Evolutionary conservation across 2,888 invertebrate species (phyloP).

Genomic region (Mylabris sibirica): DNA sequence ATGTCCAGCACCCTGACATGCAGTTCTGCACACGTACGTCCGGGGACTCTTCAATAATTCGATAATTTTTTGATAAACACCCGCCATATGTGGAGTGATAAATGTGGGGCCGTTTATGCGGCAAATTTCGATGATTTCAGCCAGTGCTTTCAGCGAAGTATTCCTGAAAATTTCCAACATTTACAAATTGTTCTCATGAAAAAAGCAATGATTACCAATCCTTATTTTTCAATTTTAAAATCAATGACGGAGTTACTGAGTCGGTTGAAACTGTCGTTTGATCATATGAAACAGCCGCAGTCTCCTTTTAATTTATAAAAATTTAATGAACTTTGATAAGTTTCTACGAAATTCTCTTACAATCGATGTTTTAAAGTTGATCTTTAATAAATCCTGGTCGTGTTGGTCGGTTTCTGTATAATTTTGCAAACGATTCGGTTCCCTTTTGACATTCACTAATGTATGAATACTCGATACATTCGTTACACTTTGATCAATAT

Average conservation of each 20-base stretch:
- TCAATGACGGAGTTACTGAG: constrained; percentile 38
- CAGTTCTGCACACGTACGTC: constrained; percentile 59
- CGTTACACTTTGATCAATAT: constrained; percentile 45
- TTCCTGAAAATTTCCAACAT: constrained; percentile 48
- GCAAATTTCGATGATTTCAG: constrained; percentile 56
- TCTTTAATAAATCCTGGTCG: constrained; percentile 18
- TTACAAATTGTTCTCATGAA: not conserved
- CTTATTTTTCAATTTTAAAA: constrained; percentile 46
- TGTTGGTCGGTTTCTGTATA: not conserved
- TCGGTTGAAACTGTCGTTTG: constrained; percentile 14
- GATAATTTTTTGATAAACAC: constrained; percentile 57
- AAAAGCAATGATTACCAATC: constrained; percentile 48
- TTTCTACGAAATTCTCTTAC: constrained; percentile 13
- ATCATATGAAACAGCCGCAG: not conserved
- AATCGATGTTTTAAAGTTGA: constrained; percentile 21
- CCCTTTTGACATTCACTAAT: constrained; percentile 14
- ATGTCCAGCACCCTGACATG: constrained; percentile 60
- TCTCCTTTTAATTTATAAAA: not conserved
- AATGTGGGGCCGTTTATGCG: constrained; percentile 46
- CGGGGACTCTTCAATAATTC: constrained; percentile 59
- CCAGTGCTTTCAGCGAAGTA: constrained; percentile 53
- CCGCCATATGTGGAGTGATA: constrained; percentile 55
- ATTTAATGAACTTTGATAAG: not conserved
- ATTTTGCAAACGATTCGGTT: not conserved
- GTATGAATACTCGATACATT: constrained; percentile 23